Percentiles rank a stretch among this genome's conserved stretches.
phyloP scores from a whole-genome alignment of 2,888 invertebrate species.

The Stenchaetothrips biformis region DNA sequence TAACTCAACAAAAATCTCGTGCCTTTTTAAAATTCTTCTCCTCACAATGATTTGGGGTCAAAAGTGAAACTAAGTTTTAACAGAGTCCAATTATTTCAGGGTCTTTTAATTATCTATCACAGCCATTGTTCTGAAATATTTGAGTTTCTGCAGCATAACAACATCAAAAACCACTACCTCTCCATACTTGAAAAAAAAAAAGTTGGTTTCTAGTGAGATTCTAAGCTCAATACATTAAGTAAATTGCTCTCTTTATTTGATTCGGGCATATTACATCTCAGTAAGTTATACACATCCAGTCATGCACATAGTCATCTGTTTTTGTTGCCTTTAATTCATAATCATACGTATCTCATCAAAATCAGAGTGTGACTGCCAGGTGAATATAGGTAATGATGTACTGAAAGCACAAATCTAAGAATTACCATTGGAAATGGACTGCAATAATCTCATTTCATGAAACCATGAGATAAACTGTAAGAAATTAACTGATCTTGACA shows the following conservation, averaged over 20 bases:
- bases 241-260: background rate
- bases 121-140: constrained; percentile 25
- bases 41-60: background rate
- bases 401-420: too few relatives aligned
- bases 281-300: background rate
- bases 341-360: too few relatives aligned
- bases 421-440: too few relatives aligned
- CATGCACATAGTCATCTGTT: background rate
- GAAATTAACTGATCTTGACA: too few relatives aligned
- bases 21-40: background rate
- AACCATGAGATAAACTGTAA: too few relatives aligned
- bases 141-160: constrained; percentile 5
- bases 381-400: too few relatives aligned
- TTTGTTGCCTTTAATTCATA: too few relatives aligned
- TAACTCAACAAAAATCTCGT: background rate
- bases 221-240: background rate
- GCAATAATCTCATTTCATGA: too few relatives aligned
- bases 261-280: background rate
- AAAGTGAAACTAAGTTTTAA: background rate
- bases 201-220: background rate
- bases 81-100: constrained; percentile 11
- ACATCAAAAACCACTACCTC: background rate
- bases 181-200: background rate
- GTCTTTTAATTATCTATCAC: constrained; percentile 25
- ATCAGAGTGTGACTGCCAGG: too few relatives aligned